phyloP scores from a whole-genome alignment of 2,113 vertebrate genomes.

The Platysternon megacephalum region DNA sequence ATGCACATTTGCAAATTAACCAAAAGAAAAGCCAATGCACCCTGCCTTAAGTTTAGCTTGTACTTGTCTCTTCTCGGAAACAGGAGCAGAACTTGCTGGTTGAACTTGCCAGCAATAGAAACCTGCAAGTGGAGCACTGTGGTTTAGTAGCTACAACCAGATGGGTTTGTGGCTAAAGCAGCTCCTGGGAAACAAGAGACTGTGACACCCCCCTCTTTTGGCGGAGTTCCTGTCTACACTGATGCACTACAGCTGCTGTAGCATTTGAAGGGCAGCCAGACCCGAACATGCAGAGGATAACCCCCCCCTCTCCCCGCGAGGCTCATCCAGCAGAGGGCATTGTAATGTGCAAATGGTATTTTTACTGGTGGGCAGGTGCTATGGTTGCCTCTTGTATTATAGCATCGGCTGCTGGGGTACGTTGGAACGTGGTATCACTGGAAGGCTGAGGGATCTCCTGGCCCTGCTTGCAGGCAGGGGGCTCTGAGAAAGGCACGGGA shows the following conservation, averaged over 20 bases:
- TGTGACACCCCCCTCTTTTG: too few relatives aligned
- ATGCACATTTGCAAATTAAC: background rate
- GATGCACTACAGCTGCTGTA: too few relatives aligned
- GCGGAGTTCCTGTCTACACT: too few relatives aligned
- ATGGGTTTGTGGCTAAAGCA: too few relatives aligned
- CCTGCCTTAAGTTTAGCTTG: background rate
- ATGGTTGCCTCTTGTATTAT: too few relatives aligned
- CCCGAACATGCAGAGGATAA: background rate
- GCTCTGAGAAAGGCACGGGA: too few relatives aligned
- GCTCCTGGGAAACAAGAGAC: too few relatives aligned
- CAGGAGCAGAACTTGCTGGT: constrained; percentile 28
- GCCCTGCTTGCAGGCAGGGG: background rate
- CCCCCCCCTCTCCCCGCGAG: rapidly evolving
- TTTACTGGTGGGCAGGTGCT: too few relatives aligned
- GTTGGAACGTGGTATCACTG: too few relatives aligned
- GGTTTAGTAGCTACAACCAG: rapidly evolving
- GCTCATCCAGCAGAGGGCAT: background rate
- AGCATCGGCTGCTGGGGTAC: too few relatives aligned
- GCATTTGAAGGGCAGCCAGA: too few relatives aligned
- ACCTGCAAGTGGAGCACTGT: background rate
- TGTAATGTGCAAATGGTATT: too few relatives aligned
- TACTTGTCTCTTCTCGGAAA: constrained; percentile 14
- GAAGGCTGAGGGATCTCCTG: background rate
- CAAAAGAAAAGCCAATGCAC: background rate
- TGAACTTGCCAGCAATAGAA: background rate